Base-by-base conservation (phyloP, 2,113 vertebrate species). In the Tretioscincus oriximinensis region DNA sequence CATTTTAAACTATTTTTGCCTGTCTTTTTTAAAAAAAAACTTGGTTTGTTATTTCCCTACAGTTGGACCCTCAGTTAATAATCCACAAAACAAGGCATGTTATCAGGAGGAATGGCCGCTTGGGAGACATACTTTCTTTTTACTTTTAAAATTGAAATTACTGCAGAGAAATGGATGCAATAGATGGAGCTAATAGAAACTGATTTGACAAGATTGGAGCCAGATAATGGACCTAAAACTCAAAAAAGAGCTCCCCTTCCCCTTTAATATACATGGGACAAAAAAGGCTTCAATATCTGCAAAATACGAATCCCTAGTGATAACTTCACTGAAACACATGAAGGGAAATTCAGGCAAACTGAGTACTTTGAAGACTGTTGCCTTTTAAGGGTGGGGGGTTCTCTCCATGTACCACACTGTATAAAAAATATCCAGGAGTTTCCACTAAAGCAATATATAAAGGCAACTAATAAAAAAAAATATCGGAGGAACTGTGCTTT, bases 311-410 rank as follows among this genome's bases (percentile, higher is more conserved):
- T 63, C 54, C 54, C 54, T 45, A 0, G 54, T 49, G 68, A 58
- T 35, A 78, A 60, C 9, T 29, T 49, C 26, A 80, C 20, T 64
- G 58, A 60, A 72, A 54, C 68, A 80, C 18, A 80, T 14, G 58
- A 47, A 26, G 41, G 2, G 26, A 11, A 29, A 49, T 51, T 64
- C 10, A 72, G n/a, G 58, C 35, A 28, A 26, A 24, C 31, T 45
- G 54, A 63, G 20, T 28, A 26, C 69, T 80, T 60, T 80, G 78
- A 80, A 80, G 65, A 41, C 41, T 81, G 31, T 63, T 75, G 65
- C 51, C 45, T 61, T 76, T 61, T 51, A 29, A 51, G 47, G 51
- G 41, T 31, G n/a, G n/a, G n/a, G n/a, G 60, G 58, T 41, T 14
- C 29, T 74, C 51, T 75, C 47, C 31, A 41, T 29, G 68, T 41